Base-by-base conservation (phyloP, 1,140 invertebrate genomes). In the Trichonephila inaurata region DNA sequence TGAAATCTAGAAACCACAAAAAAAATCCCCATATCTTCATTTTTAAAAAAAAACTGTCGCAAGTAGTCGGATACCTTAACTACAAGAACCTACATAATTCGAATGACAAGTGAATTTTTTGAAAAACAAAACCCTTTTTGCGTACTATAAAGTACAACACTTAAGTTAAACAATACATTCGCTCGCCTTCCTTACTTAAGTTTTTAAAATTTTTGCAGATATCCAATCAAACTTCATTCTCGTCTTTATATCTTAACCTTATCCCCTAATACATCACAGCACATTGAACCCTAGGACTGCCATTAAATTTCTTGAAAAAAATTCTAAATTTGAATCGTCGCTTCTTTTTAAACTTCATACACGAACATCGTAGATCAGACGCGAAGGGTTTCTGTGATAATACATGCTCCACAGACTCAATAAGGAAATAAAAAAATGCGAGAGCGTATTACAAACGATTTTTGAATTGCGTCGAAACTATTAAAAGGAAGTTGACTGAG, bases 401-500 rank as follows among this genome's bases (percentile, higher is more conserved):
- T 12, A 14, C 24, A 66, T 66, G 21, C 64, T n/a, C 64, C 24
- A n/a, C 4, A 24, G 28, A 16, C 14, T 77, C 6, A 28, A 77
- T 40, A 5, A 16, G 33, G n/a, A 77, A 40, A 77, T 3, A 40
- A 16, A 28, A 77, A 77, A 77, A 18, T 16, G 6, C 4, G 7
- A 77, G 33, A 77, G 28, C 51, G 7, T 21, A 81, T 60, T 24
- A 60, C 21, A 85, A 28, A 60, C n/a, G 1, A 24, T 85, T 60
- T 60, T 28, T 16, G 19, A n/a, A n/a, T n/a, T 24, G 18, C 18
- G 33, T n/a, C 24, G 33, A 18, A 85, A 60, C 18, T n/a, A 85
- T 85, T 16, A n/a, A 33, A 60, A 77, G 88, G 88, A 89, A 89
- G 33, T 89, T n/a, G 21, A 69, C 12, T 89, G 88, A 44, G 85